Base-by-base conservation (phyloP, 2,113 vertebrate species). In the Riparia riparia region DNA sequence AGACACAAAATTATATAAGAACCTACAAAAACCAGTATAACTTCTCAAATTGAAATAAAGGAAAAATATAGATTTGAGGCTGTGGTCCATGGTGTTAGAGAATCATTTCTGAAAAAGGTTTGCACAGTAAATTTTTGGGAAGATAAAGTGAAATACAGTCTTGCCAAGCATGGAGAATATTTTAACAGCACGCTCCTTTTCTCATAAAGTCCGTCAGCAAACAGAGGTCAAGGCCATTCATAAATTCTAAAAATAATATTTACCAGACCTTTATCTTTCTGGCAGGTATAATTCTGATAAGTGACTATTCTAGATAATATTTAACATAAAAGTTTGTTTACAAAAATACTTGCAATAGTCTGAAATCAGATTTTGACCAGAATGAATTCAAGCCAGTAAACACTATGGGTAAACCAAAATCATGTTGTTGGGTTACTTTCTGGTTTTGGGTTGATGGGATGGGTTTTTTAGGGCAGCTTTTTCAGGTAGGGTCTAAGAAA, bases 161-260 rank as follows among this genome's bases (percentile, higher is more conserved):
- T 44, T 81, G 37, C 32, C 42, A 71, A 74, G 44, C 41, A 81
- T 1, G 6, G 44, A 63, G 71, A 94, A 15, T 66, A 96, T 88
- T 95, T 88, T 92, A 95, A 90, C 85, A 89, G 64, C 56, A 32
- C 1, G 5, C 68, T 71, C 66, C 71, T 68, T 74, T 86, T 89
- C 86, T 82, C 65, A 60, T 79, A 14, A 94, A 92, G 92, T 82
- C 88, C 47, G 0, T 73, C 94, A 94, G 82, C 87, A 95, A 95
- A 85, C 82, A 92, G 79, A 93, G 92, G 93, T 96, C 90, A 90
- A 95, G 95, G 96, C 79, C 56, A 95, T 96, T 95, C 79, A 96
- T 89, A 95, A 96, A 95, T 94, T 96, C 82, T 92, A 96, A 94
- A 95, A 97, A 92, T 96, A 96, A 91, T 97, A 93, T 97, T 96